Evolutionary conservation across 2,113 vertebrate genomes (phyloP).

Genomic region (Proterorhinus semilunaris): DNA sequence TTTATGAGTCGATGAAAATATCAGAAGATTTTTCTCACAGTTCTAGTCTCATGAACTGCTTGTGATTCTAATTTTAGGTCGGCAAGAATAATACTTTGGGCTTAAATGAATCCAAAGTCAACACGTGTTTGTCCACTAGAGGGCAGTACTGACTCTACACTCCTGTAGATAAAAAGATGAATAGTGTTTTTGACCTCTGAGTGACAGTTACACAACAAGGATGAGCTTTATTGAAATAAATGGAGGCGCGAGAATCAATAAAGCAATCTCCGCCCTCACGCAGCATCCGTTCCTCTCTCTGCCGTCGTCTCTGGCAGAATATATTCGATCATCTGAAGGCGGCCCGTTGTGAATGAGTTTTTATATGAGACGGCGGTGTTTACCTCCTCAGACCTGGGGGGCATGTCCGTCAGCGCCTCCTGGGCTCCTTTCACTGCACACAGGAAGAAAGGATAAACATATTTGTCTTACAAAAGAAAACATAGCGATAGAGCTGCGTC

Average conservation of each 20-base stretch:
- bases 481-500: background rate
- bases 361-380: background rate
- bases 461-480: background rate
- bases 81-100: too few relatives aligned
- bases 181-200: background rate
- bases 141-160: background rate
- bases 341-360: background rate
- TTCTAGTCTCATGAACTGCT: too few relatives aligned
- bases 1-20: too few relatives aligned
- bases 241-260: background rate
- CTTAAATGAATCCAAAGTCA: too few relatives aligned
- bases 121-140: background rate
- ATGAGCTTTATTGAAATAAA: background rate
- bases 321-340: background rate
- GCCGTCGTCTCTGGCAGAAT: background rate
- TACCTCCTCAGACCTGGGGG: conserved; percentile 88
- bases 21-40: too few relatives aligned
- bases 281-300: background rate
- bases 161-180: background rate
- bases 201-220: background rate
- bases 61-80: too few relatives aligned
- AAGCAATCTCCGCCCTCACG: background rate
- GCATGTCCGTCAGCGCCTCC: conserved; percentile 93
- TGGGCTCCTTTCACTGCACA: conserved; percentile 80
- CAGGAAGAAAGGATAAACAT: background rate